These are phyloP conservation scores for Dicentrarchus labrax DNA, from an alignment of 2,113 vertebrate species.

Conservation along the genomic window DNA sequence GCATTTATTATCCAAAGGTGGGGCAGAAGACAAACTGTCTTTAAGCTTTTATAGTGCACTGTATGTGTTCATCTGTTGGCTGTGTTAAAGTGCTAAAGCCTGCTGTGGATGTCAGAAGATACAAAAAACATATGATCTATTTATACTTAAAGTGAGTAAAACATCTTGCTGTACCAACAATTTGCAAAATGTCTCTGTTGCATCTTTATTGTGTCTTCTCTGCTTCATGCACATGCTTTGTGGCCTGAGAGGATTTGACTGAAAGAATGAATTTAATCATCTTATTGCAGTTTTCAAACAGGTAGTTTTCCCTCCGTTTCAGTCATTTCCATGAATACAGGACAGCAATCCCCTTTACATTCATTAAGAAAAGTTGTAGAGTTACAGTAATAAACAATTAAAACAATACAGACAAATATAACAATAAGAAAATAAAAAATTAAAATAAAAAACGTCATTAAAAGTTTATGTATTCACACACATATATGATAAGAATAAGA, in stretches of 20 bases:
- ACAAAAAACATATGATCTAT: too few relatives aligned
- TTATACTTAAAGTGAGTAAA: too few relatives aligned
- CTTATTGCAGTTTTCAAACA: neutral
- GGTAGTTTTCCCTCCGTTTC: neutral
- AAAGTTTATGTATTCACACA: too few relatives aligned
- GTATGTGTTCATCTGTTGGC: neutral
- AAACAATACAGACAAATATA: neutral
- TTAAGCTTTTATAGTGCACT: constrained; percentile 10
- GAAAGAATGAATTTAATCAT: too few relatives aligned
- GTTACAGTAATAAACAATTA: too few relatives aligned
- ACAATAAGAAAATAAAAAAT: neutral
- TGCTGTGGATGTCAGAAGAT: neutral
- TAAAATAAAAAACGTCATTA: too few relatives aligned
- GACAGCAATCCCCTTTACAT: too few relatives aligned
- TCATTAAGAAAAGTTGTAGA: too few relatives aligned
- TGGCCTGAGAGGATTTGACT: neutral
- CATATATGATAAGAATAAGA: too few relatives aligned
- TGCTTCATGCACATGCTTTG: neutral
- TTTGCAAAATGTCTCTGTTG: neutral
- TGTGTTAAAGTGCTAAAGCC: neutral
- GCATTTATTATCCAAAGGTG: constrained; percentile 19
- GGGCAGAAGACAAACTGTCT: neutral
- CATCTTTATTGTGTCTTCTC: neutral
- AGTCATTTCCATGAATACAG: neutral
- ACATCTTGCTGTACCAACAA: neutral